Evolutionary conservation across 1,140 invertebrate genomes (phyloP), one percentile per base, ranked within the genome.

Genomic region (Drosophila subobscura): DNA sequence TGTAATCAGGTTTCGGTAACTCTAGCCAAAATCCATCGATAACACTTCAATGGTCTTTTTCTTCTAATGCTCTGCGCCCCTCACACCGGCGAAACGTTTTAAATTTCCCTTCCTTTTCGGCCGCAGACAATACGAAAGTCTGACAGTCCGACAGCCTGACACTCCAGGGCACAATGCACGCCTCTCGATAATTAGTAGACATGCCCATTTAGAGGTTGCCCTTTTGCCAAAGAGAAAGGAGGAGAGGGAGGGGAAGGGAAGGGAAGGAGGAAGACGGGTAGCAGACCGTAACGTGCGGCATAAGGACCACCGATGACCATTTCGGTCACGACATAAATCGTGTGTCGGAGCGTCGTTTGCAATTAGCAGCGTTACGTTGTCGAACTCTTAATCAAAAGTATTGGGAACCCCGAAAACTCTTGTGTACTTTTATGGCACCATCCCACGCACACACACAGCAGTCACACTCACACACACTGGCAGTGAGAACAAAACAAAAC

Each of bases 311-410:
- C 49, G 55, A 72, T 63, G 55, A 61, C 56, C 68, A 77, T 71
- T 86, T 74, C 52, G 77, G 77, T 57, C 78, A 81, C 65, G 58
- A 86, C 81, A 85, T 85, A 85, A 85, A 85, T 85, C 83, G 72
- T 85, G 60, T 57, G 68, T 57, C 45, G 29, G 72, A 81, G 73
- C 81, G 81, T 85, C 81, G 83, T 88, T 88, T 78, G 81, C 81
- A 86, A 86, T 86, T 86, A 86, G 81, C 83, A 88, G 83, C 57
- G 61, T 55, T 74, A 71, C 74, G 61, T 83, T 81, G 78, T 83
- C 78, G 83, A 86, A 86, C 83, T 88, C 81, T 86, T 86, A 86
- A 81, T 86, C 81, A 86, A 86, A 88, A 81, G 81, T 85, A 85
- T 85, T 86, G 81, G 67, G 77, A 72, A 72, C 61, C 83, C 79